Evolutionary conservation across 2,113 vertebrate genomes (phyloP), one percentile per base, ranked within the genome.

Genomic region (Sphyrna mokarran): DNA sequence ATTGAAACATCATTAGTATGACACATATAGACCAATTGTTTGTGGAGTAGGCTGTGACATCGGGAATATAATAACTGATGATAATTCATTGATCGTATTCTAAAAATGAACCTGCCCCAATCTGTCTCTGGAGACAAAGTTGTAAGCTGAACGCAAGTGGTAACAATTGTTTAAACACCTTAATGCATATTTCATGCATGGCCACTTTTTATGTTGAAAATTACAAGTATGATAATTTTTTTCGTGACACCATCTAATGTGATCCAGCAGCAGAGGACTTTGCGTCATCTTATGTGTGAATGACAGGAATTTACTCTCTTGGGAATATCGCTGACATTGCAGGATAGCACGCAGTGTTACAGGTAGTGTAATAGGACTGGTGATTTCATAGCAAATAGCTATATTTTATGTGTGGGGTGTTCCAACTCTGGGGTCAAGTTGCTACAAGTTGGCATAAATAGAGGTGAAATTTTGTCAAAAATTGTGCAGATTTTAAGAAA

Each of bases 191-290:
- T 68, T 48, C 29, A 58, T 69, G 61, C 90, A 94, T 40, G 90
- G 20, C 66, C 58, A 69, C 22, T 68, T 94, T 94, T 94, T 68
- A 69, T 69, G 37, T 69, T 94, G 66, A 69, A 94, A 94, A 94
- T 94, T 90, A 90, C 26, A 58, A 58, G 22, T 48, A 72, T 95
- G 48, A 95, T 94, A 70, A 90, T 91, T 91, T 90, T 90, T 87
- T 8, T 66, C 63, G 29, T 91, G 89, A 66, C 61, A 66, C 58
- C 6, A 37, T 63, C n/a, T 61, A 91, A 91, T 91, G 43, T 93
- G 93, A 95, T 48, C 29, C 68, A 48, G 91, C 69, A 40, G 37
- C 22, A 95, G 68, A 70, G 68, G 23, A 95, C 11, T 43, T 95
- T 22, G 33, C 3, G 43, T 72, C 93, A 95, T 72, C 70, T 70